These are phyloP conservation scores for Heliconius eleuchia DNA, from an alignment of 1,140 invertebrate species.

Conservation along the genomic window DNA sequence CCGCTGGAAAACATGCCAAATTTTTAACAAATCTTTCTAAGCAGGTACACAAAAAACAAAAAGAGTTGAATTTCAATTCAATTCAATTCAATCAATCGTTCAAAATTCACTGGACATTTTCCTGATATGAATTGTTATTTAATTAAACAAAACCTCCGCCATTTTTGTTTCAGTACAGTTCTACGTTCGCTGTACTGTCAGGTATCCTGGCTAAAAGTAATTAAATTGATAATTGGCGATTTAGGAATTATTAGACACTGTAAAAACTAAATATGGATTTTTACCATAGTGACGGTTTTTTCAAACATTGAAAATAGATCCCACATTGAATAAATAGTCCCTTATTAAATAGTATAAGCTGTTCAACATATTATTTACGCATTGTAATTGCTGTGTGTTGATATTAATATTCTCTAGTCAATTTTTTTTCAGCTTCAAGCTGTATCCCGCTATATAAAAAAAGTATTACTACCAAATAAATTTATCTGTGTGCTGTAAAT, in stretches of 20 bases:
- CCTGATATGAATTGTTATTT: not conserved
- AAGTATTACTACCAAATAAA: too few species aligned
- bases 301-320: not conserved
- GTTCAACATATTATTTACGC: not conserved
- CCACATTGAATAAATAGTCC: not conserved
- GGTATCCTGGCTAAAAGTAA: not conserved
- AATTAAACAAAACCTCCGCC: too few species aligned
- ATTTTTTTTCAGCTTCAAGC: too few species aligned
- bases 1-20: not conserved
- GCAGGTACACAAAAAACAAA: not conserved
- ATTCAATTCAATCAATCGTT: not conserved
- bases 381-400: not conserved
- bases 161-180: too few species aligned
- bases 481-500: too few species aligned
- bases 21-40: not conserved
- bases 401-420: not conserved
- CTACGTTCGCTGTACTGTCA: not conserved
- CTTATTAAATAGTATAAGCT: slow-evolving; percentile 1
- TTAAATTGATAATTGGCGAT: too few species aligned
- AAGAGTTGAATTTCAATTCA: not conserved
- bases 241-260: too few species aligned
- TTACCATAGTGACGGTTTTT: too few species aligned
- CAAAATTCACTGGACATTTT: not conserved
- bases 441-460: too few species aligned
- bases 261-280: too few species aligned